Base-by-base conservation (phyloP, 2,797 vertebrate species). In the Aldrovandia affinis region DNA sequence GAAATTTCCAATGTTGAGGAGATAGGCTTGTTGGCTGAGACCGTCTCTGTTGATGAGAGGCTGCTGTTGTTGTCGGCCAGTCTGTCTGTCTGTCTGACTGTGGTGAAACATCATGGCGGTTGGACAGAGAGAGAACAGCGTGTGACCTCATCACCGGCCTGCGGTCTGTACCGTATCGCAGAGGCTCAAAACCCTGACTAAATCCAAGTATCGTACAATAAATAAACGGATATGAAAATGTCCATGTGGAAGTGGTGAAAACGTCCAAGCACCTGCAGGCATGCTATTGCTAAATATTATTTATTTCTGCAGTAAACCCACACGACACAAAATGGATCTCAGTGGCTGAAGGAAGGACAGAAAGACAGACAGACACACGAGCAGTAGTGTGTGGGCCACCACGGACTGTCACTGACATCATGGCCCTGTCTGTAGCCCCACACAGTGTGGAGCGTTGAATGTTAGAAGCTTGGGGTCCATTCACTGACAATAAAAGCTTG, bases 1-100 rank as follows among this genome's bases (percentile, higher is more conserved):
- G 39, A 86, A 83, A 85, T 88, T 85, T 84, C 61, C 47, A 65
- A 55, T 65, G 50, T 54, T 61, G 63, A 73, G 61, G 30, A 33
- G 78, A 73, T 18, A 63, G 83, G 83, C 79, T 80, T n/a, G 20
- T 39, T 57, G 28, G 79, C 33, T 18, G 79, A 50, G 30, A 44
- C 39, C 20, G 70, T 14, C n/a, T 30, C 39, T 75, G 65, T 36
- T 36, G 65, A 70, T 70, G 65, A 70, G 65, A 33, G 65, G 3
- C 1, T 20, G 65, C 15, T 63, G 65, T 14, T 28, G 39, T 75
- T n/a, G n/a, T n/a, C n/a, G n/a, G n/a, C n/a, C n/a, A n/a, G n/a
- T n/a, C 82, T 36, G 68, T 82, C 81, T 36, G 25, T 80, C 28
- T 80, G 79, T 86, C 42, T 39, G 57, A 59, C 36, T 25, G 73